Evolutionary conservation across 2,797 vertebrate species (phyloP).

Genomic region (Megalops cyprinoides): DNA sequence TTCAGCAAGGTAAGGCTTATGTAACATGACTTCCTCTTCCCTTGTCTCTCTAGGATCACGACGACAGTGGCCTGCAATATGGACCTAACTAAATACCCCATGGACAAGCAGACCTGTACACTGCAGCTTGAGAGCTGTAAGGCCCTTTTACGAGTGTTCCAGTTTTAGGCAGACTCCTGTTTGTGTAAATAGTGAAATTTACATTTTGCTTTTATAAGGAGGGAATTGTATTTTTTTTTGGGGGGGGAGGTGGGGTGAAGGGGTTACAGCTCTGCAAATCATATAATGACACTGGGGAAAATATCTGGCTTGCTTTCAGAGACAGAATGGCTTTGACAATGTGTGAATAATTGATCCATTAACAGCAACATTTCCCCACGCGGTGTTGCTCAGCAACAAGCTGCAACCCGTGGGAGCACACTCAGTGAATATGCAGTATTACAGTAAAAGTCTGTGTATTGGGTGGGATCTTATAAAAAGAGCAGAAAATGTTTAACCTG

Average conservation of each 20-base stretch:
- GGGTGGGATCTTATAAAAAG: neutral
- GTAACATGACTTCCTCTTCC: conserved; percentile 22
- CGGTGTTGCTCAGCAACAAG: too few relatives aligned
- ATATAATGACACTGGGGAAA: too few relatives aligned
- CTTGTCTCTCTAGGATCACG: conserved; percentile 76
- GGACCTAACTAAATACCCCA: conserved; percentile 92
- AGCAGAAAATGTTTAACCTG: neutral
- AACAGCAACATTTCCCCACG: too few relatives aligned
- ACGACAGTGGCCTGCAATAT: conserved; percentile 91
- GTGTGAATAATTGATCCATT: too few relatives aligned
- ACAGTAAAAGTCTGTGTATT: neutral
- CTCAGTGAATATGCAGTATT: neutral
- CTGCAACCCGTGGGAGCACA: too few relatives aligned
- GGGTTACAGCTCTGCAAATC: too few relatives aligned
- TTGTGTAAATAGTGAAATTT: neutral
- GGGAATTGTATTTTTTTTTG: too few relatives aligned
- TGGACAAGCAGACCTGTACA: conserved; percentile 91
- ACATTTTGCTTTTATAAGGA: neutral
- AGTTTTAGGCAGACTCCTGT: too few relatives aligned
- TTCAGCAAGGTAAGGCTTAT: conserved; percentile 6
- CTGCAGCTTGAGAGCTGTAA: conserved; percentile 94
- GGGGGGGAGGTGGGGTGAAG: too few relatives aligned
- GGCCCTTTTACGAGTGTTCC: conserved; percentile 40
- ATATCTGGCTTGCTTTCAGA: too few relatives aligned
- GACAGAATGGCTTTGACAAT: too few relatives aligned